These are phyloP conservation scores for Parasteatoda tepidariorum DNA, from an alignment of 1,140 invertebrate genomes.

Conservation along the genomic window DNA sequence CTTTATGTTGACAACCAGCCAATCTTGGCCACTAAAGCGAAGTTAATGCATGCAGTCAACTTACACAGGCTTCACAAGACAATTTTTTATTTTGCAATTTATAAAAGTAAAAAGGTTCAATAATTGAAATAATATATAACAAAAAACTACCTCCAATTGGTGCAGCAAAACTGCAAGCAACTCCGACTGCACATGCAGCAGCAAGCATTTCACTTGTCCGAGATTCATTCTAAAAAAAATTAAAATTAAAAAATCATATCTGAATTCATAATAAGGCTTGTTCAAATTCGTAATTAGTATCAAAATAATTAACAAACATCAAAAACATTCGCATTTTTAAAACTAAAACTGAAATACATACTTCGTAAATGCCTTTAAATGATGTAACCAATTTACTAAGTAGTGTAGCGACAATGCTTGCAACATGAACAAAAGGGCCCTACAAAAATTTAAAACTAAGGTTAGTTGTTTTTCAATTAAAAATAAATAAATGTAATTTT, in stretches of 20 bases:
- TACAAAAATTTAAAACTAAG: slow-evolving; percentile 62
- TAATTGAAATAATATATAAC: no score
- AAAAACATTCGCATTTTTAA: no score
- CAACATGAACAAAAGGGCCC: slow-evolving; percentile 79
- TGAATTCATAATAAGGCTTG: neutral
- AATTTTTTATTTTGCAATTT: no score
- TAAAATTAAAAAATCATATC: neutral
- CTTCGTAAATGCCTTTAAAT: slow-evolving; percentile 75
- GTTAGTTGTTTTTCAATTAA: neutral
- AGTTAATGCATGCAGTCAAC: no score
- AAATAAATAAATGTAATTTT: neutral
- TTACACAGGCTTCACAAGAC: no score
- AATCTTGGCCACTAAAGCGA: no score
- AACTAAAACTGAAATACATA: slow-evolving; percentile 62
- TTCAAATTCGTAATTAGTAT: no score
- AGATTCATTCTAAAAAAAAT: slow-evolving; percentile 82
- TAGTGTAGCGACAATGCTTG: slow-evolving; percentile 92
- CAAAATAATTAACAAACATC: neutral
- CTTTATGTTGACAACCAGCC: no score
- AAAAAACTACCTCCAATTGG: slow-evolving; percentile 89
- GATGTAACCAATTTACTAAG: slow-evolving; percentile 90
- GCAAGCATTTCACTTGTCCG: slow-evolving; percentile 94
- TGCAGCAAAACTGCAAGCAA: slow-evolving; percentile 94
- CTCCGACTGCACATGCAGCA: slow-evolving; percentile 95
- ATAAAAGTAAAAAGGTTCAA: no score